Base-by-base conservation (phyloP, 2,888 invertebrate genomes). In the Lasioglossum zephyrum region DNA sequence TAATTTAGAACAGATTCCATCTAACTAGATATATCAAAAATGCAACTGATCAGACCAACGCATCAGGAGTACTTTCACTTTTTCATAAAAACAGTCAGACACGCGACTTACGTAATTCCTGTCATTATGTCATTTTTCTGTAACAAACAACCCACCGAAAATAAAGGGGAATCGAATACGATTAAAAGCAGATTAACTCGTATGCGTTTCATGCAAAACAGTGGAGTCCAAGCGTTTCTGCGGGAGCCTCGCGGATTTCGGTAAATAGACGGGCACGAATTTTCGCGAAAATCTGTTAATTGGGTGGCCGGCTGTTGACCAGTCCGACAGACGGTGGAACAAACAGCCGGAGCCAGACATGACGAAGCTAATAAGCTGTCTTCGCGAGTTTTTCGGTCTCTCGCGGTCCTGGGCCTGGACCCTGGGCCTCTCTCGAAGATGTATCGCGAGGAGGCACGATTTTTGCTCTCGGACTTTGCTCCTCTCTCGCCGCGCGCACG, bases 381-480 rank as follows among this genome's bases (percentile, higher is more conserved):
- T 66, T 73, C 53, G 70, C 72, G 76, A 73, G 81, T 63, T 81
- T 82, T 74, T 75, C 47, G 44, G 36, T 18, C 26, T 16, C 57
- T 57, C 57, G 36, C 26, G 49, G 72, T 57, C n/a, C 11, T 22
- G 57, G 53, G n/a, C 9, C n/a, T n/a, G n/a, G 57, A 9, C n/a
- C 57, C 57, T n/a, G 57, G n/a, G 57, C n/a, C 63, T 31, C 31
- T 63, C 63, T 31, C 36, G 63, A 80, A 31, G 77, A 69, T n/a
- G 74, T 70, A 63, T 63, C 77, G 53, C 74, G 66, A 11, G 69
- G 49, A 66, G 57, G 66, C 69, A 80, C 78, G 57, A 87, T 77
- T 82, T 87, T 77, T 76, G 81, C 60, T 60, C 60, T 73, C 82
- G 78, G 66, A 77, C 16, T 63, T 36, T 57, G 53, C 73, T 84